Evolutionary conservation across 2,888 invertebrate species (phyloP), one percentile per base, ranked within the genome.

Genomic region (Penaeus monodon): DNA sequence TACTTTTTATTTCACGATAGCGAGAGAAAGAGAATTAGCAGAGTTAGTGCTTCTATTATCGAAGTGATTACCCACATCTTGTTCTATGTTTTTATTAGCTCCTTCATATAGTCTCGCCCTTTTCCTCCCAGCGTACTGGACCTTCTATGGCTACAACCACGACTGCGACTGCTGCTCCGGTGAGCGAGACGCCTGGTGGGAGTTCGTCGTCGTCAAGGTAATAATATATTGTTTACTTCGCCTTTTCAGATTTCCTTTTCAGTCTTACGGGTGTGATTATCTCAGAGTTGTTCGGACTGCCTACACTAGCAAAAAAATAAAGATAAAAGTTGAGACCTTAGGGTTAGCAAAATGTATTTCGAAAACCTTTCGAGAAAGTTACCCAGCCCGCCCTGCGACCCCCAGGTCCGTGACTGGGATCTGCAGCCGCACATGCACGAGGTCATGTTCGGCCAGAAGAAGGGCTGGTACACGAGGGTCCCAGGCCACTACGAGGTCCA

Each of bases 381-480:
- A 17, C 17, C 57, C 57, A 57, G 57, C 17, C 17, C 24, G 68
- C 29, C 24, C 22, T 49, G 20, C 49, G 66, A 44, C 24, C 20
- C 20, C 6, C 24, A 90, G 90, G 74, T 90, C 24, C 82, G 88
- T 29, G 87, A 90, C 76, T 89, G 84, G 82, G 70, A 78, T 6
- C 14, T 84, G n/a, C 76, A 77, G 22, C 84, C 84, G 20, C 86
- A 73, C 33, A 57, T 90, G 66, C 90, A 90, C 76, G 88, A 90
- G 68, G 90, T 90, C 57, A 86, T 86, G 68, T 90, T 90, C 77
- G 86, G 90, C 70, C 90, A 90, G 86, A 90, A 90, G 82, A 33
- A 85, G 1, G 90, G 90, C 20, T 90, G 90, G 90, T 90, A 90
- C 84, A 90, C 90, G n/a, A 68, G 90, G 33, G 83, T 90, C 65